phyloP scores from a whole-genome alignment of 2,888 invertebrate species.

The Epistrophe eligans region DNA sequence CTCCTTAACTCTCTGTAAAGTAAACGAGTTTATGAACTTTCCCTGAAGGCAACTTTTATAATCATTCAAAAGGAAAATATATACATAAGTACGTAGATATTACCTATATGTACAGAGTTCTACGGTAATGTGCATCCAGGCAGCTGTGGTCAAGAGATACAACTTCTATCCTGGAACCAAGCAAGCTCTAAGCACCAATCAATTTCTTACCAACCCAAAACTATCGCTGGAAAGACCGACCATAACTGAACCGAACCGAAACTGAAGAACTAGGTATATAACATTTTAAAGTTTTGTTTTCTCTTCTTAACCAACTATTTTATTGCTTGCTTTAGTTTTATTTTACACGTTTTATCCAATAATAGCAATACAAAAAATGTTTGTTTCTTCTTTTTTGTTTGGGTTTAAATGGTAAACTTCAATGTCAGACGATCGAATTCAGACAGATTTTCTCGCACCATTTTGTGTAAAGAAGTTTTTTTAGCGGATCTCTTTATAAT shows the following conservation, averaged over 20 bases:
- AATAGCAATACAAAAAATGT: background rate
- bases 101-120: background rate
- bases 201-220: slow-evolving; percentile 33
- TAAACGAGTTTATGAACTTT: slow-evolving; percentile 47
- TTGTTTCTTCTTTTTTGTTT: background rate
- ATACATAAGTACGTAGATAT: too few species aligned
- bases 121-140: slow-evolving; percentile 5
- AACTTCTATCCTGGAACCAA: slow-evolving; percentile 8
- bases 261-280: slow-evolving; percentile 33
- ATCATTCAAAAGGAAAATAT: slow-evolving; percentile 21
- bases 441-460: background rate
- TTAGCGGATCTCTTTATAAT: too few species aligned
- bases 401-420: background rate
- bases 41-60: slow-evolving; percentile 27
- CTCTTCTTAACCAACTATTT: background rate
- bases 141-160: slow-evolving; percentile 45
- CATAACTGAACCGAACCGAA: slow-evolving; percentile 25
- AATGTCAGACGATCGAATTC: slow-evolving; percentile 12
- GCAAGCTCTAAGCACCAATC: slow-evolving; percentile 41
- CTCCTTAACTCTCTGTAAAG: slow-evolving; percentile 45
- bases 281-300: slow-evolving; percentile 36
- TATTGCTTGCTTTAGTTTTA: slow-evolving; percentile 17
- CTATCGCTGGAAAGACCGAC: background rate
- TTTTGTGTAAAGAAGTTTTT: background rate
- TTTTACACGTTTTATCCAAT: slow-evolving; percentile 2